phyloP scores from a whole-genome alignment of 2,888 invertebrate genomes.

The Caradrina clavipalpis region DNA sequence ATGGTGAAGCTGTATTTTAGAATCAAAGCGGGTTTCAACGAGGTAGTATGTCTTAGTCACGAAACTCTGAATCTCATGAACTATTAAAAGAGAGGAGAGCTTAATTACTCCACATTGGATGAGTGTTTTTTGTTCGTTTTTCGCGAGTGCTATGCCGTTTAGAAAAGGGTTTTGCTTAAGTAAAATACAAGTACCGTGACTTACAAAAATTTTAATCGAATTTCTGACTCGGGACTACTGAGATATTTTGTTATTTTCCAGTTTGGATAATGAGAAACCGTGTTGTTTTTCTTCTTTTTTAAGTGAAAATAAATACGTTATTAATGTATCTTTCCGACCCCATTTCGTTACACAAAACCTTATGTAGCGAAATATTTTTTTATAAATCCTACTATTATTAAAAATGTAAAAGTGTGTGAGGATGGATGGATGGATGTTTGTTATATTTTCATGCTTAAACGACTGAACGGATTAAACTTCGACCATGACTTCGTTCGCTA shows the following conservation, averaged over 20 bases:
- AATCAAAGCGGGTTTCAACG: constrained; percentile 24
- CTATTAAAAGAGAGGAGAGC: constrained; percentile 11
- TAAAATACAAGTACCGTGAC: neutral
- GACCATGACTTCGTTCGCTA: too few relatives aligned
- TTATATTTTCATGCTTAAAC: too few relatives aligned
- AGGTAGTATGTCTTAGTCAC: constrained; percentile 13
- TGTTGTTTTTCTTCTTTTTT: too few relatives aligned
- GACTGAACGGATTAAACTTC: too few relatives aligned
- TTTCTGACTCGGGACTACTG: neutral
- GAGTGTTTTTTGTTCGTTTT: neutral
- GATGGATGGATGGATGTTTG: too few relatives aligned
- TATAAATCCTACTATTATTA: too few relatives aligned
- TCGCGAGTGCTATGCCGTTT: neutral
- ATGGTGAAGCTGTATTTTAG: constrained; percentile 26
- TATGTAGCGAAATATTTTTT: too few relatives aligned
- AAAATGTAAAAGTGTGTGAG: too few relatives aligned
- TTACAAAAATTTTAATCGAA: neutral
- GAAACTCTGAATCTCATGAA: constrained; percentile 7
- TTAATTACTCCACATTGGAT: constrained; percentile 14
- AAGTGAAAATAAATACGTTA: too few relatives aligned
- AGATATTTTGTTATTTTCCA: too few relatives aligned
- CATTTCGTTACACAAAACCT: too few relatives aligned
- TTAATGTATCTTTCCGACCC: too few relatives aligned
- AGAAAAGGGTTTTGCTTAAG: neutral
- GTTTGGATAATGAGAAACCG: neutral